These are phyloP conservation scores for Pipra filicauda DNA, from an alignment of 2,113 vertebrate genomes.

Conservation along the genomic window DNA sequence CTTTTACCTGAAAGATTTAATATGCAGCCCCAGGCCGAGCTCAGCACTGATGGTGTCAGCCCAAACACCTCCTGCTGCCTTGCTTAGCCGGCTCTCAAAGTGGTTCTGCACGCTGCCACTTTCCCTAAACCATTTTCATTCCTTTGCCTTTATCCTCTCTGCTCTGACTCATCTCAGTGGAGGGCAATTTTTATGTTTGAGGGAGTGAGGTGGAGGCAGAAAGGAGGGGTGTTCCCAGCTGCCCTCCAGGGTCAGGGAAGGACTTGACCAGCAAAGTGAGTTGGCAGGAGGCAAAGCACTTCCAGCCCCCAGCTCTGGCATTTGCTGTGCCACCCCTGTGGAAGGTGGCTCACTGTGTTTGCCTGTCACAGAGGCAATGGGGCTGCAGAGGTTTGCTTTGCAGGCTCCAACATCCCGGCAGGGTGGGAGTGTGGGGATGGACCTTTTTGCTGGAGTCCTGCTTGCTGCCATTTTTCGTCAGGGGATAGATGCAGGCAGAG, in stretches of 20 bases:
- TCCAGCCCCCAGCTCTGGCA: not conserved
- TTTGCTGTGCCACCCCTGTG: not conserved
- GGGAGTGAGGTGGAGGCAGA: not conserved
- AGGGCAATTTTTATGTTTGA: not conserved
- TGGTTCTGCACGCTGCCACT: fast-evolving
- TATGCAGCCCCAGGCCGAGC: not conserved
- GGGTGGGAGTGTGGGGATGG: not conserved
- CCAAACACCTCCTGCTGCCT: fast-evolving
- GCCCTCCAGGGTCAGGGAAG: not conserved
- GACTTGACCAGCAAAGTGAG: not conserved
- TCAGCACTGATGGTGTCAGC: fast-evolving
- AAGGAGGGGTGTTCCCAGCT: not conserved
- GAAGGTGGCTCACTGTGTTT: fast-evolving
- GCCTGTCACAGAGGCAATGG: fast-evolving
- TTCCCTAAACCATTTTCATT: not conserved
- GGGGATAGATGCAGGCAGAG: not conserved
- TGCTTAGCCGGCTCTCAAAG: fast-evolving
- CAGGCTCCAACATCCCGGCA: not conserved
- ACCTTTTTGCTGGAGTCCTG: not conserved
- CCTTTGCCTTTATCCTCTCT: not conserved
- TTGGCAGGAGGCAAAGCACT: not conserved
- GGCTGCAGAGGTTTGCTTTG: not conserved
- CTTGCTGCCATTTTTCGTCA: not conserved
- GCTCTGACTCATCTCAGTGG: not conserved
- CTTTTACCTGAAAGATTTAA: not conserved